Evolutionary conservation across 1,140 invertebrate species (phyloP).

Genomic region (Macrosteles quadrilineatus): DNA sequence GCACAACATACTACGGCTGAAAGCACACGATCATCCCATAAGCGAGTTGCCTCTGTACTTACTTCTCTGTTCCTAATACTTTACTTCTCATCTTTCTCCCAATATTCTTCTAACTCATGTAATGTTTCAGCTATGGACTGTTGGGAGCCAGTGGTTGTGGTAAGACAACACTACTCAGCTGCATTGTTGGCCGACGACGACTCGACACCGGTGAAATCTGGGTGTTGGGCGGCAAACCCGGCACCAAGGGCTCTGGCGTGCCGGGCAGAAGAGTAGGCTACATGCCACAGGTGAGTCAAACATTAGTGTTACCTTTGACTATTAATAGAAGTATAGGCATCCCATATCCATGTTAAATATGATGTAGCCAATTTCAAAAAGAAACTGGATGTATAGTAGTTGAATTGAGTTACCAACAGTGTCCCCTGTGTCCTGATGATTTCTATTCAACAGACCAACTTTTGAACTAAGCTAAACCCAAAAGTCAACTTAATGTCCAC

Average conservation of each 20-base stretch:
- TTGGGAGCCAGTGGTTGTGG: conserved; percentile 82
- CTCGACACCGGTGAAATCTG: conserved; percentile 79
- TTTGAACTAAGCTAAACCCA: too few relatives aligned
- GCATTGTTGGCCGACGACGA: conserved; percentile 76
- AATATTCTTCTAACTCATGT: too few relatives aligned
- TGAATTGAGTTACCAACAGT: too few relatives aligned
- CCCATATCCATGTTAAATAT: not conserved
- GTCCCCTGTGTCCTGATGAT: too few relatives aligned
- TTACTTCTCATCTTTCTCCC: too few relatives aligned
- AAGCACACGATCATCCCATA: too few relatives aligned
- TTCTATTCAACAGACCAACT: too few relatives aligned
- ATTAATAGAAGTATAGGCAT: not conserved
- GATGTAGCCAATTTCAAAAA: not conserved
- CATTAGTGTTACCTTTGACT: too few relatives aligned
- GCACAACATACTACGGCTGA: too few relatives aligned
- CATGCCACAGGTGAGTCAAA: conserved; percentile 80
- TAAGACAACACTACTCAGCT: conserved; percentile 81
- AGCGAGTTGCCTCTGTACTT: too few relatives aligned
- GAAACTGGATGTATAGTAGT: not conserved
- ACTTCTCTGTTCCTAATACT: too few relatives aligned
- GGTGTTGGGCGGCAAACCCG: conserved; percentile 79
- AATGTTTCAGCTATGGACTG: conserved; percentile 71
- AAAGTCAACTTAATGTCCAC: too few relatives aligned
- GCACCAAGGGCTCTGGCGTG: conserved; percentile 76
- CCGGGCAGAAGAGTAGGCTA: conserved; percentile 80